Evolutionary conservation across 1,140 invertebrate genomes (phyloP), one percentile per base, ranked within the genome.

Genomic region (Tetramorium simillimum): DNA sequence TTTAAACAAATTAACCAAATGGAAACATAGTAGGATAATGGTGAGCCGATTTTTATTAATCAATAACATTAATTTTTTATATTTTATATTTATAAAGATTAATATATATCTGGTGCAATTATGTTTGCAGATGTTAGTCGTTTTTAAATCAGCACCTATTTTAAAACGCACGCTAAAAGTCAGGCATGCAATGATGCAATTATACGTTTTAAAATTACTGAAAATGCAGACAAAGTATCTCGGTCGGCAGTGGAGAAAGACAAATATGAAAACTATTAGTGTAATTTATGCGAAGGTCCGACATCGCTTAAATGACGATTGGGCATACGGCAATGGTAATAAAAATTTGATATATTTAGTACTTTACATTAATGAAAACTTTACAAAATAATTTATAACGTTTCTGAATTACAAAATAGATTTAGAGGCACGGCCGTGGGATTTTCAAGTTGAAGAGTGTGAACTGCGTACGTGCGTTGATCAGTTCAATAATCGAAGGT

Each of bases 211-310:
- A 60, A 99, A 99, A 95, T 95, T 99, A 49, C 95, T 99, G 0
- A 99, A 99, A 96, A 99, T 99, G 99, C 99, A 99, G 96, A 99
- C 99, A 0, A 99, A 99, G 94, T 99, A 99, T 96, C 96, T 99
- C 86, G 99, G 99, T 0, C 96, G 99, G 28, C 99, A 99, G 92
- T 99, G 99, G 99, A 96, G 99, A 6, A 99, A 99, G 95, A 98
- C 98, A 1, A 99, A 99, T 94, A 99, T 99, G 99, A 99, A 99
- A 94, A 99, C 99, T 0, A 99, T 99, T 95, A 99, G 99, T 94
- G 99, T 99, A 51, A 99, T 99, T 93, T 99, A 99, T 95, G 97
- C 99, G 73, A 99, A 99, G 96, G 99, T 98, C 76, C 95, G 98
- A 62, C 98, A 99, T 96, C 97, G 98, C 70, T 96, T 99, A 1